phyloP scores from a whole-genome alignment of 1,140 invertebrate genomes.

The Scaptodrosophila lebanonensis region DNA sequence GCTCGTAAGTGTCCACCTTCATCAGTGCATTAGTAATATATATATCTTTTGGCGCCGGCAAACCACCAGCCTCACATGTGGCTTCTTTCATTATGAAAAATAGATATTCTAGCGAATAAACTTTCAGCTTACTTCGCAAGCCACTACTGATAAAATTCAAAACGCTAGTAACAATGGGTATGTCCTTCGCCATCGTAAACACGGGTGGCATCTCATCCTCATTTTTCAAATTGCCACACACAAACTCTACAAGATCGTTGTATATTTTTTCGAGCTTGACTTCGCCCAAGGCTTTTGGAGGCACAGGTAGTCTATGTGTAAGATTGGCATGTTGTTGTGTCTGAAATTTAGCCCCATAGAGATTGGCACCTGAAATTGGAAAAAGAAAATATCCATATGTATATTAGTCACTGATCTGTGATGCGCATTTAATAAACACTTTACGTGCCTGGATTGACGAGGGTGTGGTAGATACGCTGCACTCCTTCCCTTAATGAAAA shows the following conservation, averaged over 20 bases:
- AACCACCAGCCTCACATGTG: not conserved
- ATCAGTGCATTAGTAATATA: conserved; percentile 4
- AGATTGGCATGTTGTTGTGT: conserved; percentile 3
- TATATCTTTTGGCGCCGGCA: not conserved
- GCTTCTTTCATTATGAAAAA: conserved; percentile 20
- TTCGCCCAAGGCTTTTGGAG: conserved; percentile 27
- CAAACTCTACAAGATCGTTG: conserved; percentile 9
- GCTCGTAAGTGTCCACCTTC: conserved; percentile 8
- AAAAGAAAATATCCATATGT: not conserved
- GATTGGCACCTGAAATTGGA: conserved; percentile 5
- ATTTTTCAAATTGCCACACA: not conserved
- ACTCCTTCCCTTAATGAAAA: conserved; percentile 22
- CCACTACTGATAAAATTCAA: conserved; percentile 11
- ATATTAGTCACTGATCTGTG: not conserved
- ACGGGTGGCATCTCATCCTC: conserved; percentile 7
- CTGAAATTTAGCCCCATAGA: conserved; percentile 5
- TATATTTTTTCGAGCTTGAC: conserved; percentile 11
- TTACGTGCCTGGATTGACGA: conserved; percentile 25
- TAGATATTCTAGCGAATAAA: conserved; percentile 27
- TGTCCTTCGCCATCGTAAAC: conserved; percentile 10
- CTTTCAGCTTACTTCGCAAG: not conserved
- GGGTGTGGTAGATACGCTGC: conserved; percentile 10
- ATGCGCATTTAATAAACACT: too few species aligned
- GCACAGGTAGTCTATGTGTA: conserved; percentile 22
- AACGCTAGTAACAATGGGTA: conserved; percentile 9